Evolutionary conservation across 2,797 vertebrate species (phyloP).

Genomic region (Psittacula derbiana): DNA sequence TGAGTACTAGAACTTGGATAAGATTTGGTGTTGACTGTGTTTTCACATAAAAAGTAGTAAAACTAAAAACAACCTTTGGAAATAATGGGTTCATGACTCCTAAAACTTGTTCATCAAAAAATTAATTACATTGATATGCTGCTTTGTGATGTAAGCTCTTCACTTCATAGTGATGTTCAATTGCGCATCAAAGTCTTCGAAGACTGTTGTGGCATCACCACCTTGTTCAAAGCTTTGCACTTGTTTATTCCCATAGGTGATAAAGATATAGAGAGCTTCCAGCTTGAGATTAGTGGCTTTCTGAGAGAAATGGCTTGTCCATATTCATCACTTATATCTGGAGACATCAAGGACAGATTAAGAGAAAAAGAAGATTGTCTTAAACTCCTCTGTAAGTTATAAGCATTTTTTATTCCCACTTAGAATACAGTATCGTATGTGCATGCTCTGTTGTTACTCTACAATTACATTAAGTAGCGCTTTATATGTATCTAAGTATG

Average conservation of each 20-base stretch:
- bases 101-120: not conserved
- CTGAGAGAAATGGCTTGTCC: conserved; percentile 91
- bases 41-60: not conserved
- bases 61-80: not conserved
- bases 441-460: not conserved
- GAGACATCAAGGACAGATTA: conserved; percentile 81
- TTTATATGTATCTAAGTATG: not conserved
- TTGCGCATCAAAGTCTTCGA: not conserved
- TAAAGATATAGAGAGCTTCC: conserved; percentile 86
- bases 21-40: not conserved
- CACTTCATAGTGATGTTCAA: not conserved
- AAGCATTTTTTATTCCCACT: not conserved
- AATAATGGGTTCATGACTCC: not conserved
- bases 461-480: not conserved
- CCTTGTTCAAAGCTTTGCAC: not conserved
- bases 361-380: conserved; percentile 83
- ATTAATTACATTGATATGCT: rapidly evolving
- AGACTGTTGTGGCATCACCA: not conserved
- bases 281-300: conserved; percentile 87
- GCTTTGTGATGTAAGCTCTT: not conserved
- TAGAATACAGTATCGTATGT: not conserved
- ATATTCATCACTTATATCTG: conserved; percentile 77
- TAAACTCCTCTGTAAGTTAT: conserved; percentile 85
- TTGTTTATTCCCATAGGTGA: conserved; percentile 50
- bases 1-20: not conserved